A percentile compares a stretch with the other conserved stretches of the same genome.
Evolutionary conservation across 2,888 invertebrate genomes (phyloP).

Genomic region (Cordylochernes scorpioides): DNA sequence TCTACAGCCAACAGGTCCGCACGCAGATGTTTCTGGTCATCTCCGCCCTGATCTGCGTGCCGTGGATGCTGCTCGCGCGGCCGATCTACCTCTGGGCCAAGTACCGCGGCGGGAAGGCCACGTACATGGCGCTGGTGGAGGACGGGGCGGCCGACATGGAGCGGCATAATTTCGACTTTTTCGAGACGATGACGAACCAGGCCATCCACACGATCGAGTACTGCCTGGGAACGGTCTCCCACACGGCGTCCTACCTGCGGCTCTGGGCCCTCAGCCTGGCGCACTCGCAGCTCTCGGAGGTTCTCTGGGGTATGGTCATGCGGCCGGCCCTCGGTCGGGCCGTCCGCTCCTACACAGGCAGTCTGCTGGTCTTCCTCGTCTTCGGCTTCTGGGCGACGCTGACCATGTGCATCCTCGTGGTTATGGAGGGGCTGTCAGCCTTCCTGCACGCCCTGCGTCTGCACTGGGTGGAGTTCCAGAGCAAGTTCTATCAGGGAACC

Average conservation of each 20-base stretch:
- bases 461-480: conserved; percentile 98
- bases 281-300: conserved; percentile 76
- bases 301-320: conserved; percentile 58
- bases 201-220: conserved; percentile 96
- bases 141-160: no score
- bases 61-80: conserved; percentile 77
- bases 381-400: conserved; percentile 80
- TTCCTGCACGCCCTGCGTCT: conserved; percentile 91
- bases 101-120: no score
- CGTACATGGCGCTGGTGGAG: no score
- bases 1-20: conserved; percentile 30
- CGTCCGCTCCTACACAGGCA: conserved; percentile 43
- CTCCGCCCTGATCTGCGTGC: conserved; percentile 54
- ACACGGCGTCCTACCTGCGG: conserved; percentile 92
- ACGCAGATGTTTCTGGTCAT: conserved; percentile 54
- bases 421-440: conserved; percentile 97
- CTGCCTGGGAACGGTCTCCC: conserved; percentile 86
- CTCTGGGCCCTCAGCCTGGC: conserved; percentile 94
- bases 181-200: conserved; percentile 56
- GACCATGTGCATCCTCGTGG: conserved; percentile 74
- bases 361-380: conserved; percentile 48
- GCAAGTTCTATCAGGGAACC: conserved; percentile 76
- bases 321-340: conserved; percentile 51
- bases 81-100: no score
- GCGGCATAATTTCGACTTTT: conserved; percentile 45